A percentile compares a stretch with the other conserved stretches of the same genome.
phyloP scores from a whole-genome alignment of 2,113 vertebrate genomes.

The Asarcornis scutulata region DNA sequence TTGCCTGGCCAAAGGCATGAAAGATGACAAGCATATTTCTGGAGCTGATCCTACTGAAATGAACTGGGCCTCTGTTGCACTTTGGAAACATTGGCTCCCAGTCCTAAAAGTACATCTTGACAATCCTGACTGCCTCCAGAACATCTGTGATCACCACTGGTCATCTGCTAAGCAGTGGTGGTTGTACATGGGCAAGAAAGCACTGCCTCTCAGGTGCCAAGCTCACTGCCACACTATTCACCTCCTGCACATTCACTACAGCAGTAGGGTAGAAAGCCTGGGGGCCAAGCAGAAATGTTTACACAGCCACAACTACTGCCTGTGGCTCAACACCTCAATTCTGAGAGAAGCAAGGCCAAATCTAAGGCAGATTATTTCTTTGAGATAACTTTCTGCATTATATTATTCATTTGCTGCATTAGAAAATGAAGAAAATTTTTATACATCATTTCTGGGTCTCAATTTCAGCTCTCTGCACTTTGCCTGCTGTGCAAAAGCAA shows the following conservation, averaged over 20 bases:
- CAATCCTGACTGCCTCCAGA: neutral
- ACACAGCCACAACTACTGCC: neutral
- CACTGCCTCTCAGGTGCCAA: neutral
- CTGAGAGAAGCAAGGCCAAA: neutral
- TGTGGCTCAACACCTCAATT: neutral
- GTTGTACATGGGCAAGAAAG: neutral
- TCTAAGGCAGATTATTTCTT: neutral
- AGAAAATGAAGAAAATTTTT: neutral
- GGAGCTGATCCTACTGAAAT: neutral
- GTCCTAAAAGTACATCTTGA: neutral
- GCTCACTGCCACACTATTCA: neutral
- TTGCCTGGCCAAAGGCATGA: neutral
- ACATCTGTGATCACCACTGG: neutral
- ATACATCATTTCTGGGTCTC: neutral
- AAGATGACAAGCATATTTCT: neutral
- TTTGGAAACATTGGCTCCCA: neutral
- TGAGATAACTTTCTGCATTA: neutral
- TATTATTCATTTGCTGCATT: neutral
- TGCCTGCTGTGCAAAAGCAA: neutral
- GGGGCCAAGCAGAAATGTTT: neutral
- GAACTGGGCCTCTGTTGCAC: neutral
- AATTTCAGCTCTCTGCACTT: neutral
- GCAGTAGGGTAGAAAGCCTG: neutral
- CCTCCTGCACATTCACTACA: neutral
- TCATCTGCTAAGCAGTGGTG: neutral